Evolutionary conservation across 2,797 vertebrate genomes (phyloP), one percentile per base, ranked within the genome.

Genomic region (Rhinogobio ventralis): DNA sequence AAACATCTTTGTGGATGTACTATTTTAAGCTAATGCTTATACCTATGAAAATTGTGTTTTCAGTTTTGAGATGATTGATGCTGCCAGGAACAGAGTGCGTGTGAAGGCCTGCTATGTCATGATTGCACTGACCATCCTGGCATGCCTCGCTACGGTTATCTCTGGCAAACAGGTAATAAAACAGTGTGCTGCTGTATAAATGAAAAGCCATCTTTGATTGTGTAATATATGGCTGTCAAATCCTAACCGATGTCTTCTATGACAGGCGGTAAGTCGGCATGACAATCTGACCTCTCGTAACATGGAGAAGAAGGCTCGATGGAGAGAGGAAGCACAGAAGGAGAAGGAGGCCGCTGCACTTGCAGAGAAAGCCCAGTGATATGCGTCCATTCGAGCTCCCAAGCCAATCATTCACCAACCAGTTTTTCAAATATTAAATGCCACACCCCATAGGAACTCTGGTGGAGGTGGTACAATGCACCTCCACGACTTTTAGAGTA

Each of bases 41-140:
- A 79, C 25, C 33, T 28, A n/a, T 25, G 15, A 69, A 55, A 55
- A 66, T 23, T 49, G 76, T 62, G 33, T 80, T 53, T 78, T 13
- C 80, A 99, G 98, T 90, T 94, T 93, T 88, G 96, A 98, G 76
- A 95, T 93, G 93, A 89, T 99, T 10, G 94, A 96, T 75, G 93
- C 93, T 67, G 96, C 98, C 2, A 96, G 96, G 88, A 97, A 95
- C 92, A 96, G 86, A 81, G 3, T 97, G 19, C 91, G 97, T 66
- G 95, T 99, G 87, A 98, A 95, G 92, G 82, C 88, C 72, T 96
- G 96, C 92, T 97, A 96, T 1, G 0, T 92, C 2, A 99, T 99
- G 97, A 97, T 98, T 0, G 92, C 36, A 0, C 0, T 92, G 87
- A 97, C 97, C 2, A 39, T 99, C 28, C 0, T 64, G 0, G 95